Evolutionary conservation across 2,797 vertebrate species (phyloP), one percentile per base, ranked within the genome.

Genomic region (Thripadectes ignobilis): DNA sequence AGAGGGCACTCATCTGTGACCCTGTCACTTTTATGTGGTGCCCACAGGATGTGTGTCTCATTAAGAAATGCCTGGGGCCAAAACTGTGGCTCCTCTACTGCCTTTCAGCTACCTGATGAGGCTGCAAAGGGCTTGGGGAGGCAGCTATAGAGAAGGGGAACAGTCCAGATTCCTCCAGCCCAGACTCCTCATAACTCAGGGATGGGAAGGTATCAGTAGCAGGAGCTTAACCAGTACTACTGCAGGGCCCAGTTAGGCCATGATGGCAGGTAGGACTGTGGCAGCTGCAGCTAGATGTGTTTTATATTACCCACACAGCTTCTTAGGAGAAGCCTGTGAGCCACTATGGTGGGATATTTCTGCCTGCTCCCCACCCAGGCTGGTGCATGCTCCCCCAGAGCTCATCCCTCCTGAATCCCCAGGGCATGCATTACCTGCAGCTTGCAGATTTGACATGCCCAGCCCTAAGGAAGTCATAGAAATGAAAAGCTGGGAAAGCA

Each of bases 1-100:
- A 57, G 26, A 75, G 27, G 55, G n/a, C 1, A 1, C 54, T 81
- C 1, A 1, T 26, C 63, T 69, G 54, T 2, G 1, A 21, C 17
- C 1, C 0, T 29, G 26, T 48, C 71, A 61, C 51, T 30, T 76
- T 72, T 75, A 14, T 68, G 12, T 1, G 51, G 21, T 38, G 43
- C 23, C 63, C 59, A 12, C 18, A 39, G 49, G 54, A 49, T 5
- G 7, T 5, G 2, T n/a, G 10, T 68, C 74, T 57, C 38, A 32
- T 45, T 58, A 51, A 88, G 62, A 65, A 87, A 66, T 34, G 9
- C 32, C 17, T 14, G 1, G 22, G 26, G 39, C 30, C 69, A 87
- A 84, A 87, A 61, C 1, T 0, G 11, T 23, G 62, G 22, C 62
- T 87, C n/a, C 36, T 41, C 27, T 5, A 1, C 38, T 54, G 55